These are phyloP conservation scores for Trematocara marginatum DNA, from an alignment of 2,113 vertebrate genomes.

Conservation along the genomic window DNA sequence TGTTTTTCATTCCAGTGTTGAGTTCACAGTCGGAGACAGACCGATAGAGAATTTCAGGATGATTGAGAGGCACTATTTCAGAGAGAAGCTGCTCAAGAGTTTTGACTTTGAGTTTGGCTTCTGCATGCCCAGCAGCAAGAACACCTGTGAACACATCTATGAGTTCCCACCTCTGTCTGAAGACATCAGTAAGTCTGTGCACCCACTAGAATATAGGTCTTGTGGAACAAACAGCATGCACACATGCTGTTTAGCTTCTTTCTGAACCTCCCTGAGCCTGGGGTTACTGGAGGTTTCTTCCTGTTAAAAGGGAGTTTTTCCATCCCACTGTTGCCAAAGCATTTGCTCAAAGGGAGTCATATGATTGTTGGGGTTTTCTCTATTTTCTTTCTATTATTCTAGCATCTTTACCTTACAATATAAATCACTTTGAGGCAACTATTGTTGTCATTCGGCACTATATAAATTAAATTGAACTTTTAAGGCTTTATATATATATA, in stretches of 20 bases:
- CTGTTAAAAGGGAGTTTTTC: neutral
- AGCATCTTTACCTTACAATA: neutral
- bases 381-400: neutral
- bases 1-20: conserved; percentile 75
- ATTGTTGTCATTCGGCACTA: neutral
- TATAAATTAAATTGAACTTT: neutral
- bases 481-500: neutral
- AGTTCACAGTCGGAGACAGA: conserved; percentile 93
- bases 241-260: neutral
- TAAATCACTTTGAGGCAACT: neutral
- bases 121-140: conserved; percentile 98
- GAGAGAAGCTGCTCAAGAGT: conserved; percentile 90
- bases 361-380: neutral
- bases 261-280: neutral
- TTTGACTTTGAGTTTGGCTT: conserved; percentile 98
- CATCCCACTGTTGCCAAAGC: neutral
- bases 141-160: conserved; percentile 97
- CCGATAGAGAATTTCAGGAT: conserved; percentile 96
- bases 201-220: neutral
- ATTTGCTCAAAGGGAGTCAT: neutral
- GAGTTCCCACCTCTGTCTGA: conserved; percentile 94
- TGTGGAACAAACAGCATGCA: neutral
- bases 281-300: neutral
- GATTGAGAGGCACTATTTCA: conserved; percentile 97
- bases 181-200: conserved; percentile 83